Evolutionary conservation across 2,888 invertebrate genomes (phyloP), one percentile per base, ranked within the genome.

Genomic region (Heliconius erato): DNA sequence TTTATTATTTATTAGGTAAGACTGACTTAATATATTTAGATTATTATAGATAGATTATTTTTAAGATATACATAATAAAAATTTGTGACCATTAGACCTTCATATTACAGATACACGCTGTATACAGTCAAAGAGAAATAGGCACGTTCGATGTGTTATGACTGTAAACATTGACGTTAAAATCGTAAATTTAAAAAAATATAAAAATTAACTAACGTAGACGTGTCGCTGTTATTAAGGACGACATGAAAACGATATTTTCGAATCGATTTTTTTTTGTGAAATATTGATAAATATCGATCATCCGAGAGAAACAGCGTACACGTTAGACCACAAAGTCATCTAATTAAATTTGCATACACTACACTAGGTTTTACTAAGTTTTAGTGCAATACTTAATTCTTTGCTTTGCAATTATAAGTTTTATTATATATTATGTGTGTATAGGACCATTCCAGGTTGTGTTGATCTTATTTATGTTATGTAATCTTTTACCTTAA

Each of bases 331-430:
- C 9, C 23, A 59, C 23, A 59, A 2, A 11, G 59, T 23, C 4
- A 12, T 28, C 14, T 26, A 12, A 11, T 65, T 67, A 67, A 16
- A 67, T 28, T 28, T 12, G 44, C 44, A 49, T 49, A 14, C 5
- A 23, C 44, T 28, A 44, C 19, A 44, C 23, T 67, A 26, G 28
- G 32, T 23, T 16, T n/a, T n/a, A 76, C 16, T 77, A 54, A 59
- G 23, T 71, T 44, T 35, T 80, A 80, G 85, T 83, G 86, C 86
- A 86, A 85, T 86, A 83, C 35, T 82, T 84, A 79, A 84, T 74
- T 74, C 35, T 83, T 76, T 69, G 82, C 69, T 77, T 88, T 93
- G 93, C 93, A 92, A 94, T 94, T 93, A 89, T 86, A 35, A 59
- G 76, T 76, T 32, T 79, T 26, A 74, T 79, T 81, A 16, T 67